Conservation (phyloP, 2,113 vertebrate genomes). For the Lagopus muta region DNA sequence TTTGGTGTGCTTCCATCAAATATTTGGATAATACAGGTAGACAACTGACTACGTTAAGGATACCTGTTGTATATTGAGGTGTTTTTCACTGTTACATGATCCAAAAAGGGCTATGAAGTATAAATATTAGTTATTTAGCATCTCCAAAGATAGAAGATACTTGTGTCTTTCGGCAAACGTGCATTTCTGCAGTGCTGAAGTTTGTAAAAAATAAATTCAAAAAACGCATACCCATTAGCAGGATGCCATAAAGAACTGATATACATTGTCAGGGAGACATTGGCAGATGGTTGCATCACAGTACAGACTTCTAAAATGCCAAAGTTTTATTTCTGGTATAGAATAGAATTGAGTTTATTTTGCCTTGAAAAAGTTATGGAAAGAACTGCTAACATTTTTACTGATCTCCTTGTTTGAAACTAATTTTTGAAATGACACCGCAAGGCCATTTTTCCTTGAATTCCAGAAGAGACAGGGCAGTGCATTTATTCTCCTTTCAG, state of each 20-base stretch:
- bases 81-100: background rate
- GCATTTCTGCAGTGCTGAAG: background rate
- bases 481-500: background rate
- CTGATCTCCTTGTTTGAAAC: background rate
- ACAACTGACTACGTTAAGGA: background rate
- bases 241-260: background rate
- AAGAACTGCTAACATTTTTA: background rate
- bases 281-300: background rate
- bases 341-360: background rate
- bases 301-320: background rate
- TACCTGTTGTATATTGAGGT: background rate
- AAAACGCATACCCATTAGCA: background rate
- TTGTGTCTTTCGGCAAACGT: background rate
- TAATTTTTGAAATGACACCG: background rate
- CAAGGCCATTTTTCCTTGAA: background rate
- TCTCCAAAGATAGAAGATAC: background rate
- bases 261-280: background rate
- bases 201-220: background rate
- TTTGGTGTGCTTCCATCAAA: background rate
- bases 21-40: background rate
- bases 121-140: background rate
- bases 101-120: background rate
- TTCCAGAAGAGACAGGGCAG: background rate
- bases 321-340: background rate
- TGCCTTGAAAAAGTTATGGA: background rate